Evolutionary conservation across 1,140 invertebrate species (phyloP).

Genomic region (Tetragonula clypearis): DNA sequence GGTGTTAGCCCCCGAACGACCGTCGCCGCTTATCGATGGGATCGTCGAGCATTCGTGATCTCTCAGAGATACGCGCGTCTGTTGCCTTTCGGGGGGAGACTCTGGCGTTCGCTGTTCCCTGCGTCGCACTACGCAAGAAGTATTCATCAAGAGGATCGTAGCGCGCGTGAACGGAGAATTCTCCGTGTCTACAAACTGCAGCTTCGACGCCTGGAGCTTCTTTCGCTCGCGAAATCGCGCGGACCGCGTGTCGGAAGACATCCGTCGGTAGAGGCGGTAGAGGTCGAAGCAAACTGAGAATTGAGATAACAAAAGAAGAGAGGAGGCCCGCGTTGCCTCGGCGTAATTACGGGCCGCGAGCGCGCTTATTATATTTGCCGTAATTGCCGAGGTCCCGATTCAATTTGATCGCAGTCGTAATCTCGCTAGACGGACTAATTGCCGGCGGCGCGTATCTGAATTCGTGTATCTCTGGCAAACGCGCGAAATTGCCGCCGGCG

Average conservation of each 20-base stretch:
- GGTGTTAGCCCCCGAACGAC: background rate
- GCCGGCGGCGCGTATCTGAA: constrained; percentile 46
- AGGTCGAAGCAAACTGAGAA: constrained; percentile 35
- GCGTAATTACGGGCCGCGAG: constrained; percentile 44
- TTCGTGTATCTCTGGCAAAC: constrained; percentile 48
- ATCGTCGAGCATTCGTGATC: constrained; percentile 7
- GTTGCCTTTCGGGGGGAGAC: background rate
- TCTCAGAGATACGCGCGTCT: background rate
- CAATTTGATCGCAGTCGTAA: constrained; percentile 54
- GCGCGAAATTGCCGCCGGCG: constrained; percentile 37
- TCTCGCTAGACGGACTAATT: constrained; percentile 52
- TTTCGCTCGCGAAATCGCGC: background rate
- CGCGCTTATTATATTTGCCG: constrained; percentile 50
- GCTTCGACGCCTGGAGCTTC: too few species aligned
- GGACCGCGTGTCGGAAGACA: background rate
- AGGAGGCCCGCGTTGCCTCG: constrained; percentile 10
- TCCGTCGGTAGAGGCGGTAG: background rate
- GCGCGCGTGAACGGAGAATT: background rate
- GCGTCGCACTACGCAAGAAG: background rate
- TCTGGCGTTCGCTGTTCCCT: background rate
- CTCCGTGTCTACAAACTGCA: too few species aligned
- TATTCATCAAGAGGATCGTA: too few species aligned
- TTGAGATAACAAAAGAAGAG: constrained; percentile 52
- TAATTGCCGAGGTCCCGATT: constrained; percentile 51
- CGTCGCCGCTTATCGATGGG: constrained; percentile 13